These are phyloP conservation scores for Scrobipalpa atriplicella DNA, from an alignment of 2,888 invertebrate species.

Conservation along the genomic window DNA sequence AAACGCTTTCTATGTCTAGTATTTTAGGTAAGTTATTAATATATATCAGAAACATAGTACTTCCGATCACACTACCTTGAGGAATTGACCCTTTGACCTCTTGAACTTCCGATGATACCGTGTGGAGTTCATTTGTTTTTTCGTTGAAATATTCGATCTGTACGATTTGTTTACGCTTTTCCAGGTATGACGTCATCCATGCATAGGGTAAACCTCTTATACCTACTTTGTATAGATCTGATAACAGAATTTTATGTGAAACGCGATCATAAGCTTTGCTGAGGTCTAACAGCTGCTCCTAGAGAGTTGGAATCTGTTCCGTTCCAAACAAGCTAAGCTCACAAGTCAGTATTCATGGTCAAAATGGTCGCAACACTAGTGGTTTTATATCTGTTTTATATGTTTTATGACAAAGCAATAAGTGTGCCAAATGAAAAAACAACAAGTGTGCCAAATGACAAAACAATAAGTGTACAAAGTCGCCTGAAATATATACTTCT, in stretches of 20 bases:
- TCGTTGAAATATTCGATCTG: slow-evolving; percentile 23
- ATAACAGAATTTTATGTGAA: slow-evolving; percentile 26
- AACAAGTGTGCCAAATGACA: background rate
- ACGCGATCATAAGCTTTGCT: slow-evolving; percentile 34
- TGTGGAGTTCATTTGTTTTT: slow-evolving; percentile 21
- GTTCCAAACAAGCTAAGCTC: too few relatives aligned
- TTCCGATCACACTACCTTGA: slow-evolving; percentile 5
- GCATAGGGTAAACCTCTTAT: slow-evolving; percentile 30
- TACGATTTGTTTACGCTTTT: slow-evolving; percentile 21
- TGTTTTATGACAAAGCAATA: too few relatives aligned
- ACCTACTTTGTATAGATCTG: slow-evolving; percentile 30
- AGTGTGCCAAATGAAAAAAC: background rate
- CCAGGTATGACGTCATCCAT: slow-evolving; percentile 32
- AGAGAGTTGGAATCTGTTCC: too few relatives aligned
- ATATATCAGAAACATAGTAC: slow-evolving; percentile 12
- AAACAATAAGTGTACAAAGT: background rate
- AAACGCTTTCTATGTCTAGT: background rate
- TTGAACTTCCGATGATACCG: slow-evolving; percentile 8
- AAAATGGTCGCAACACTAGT: too few relatives aligned
- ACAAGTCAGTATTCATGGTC: too few relatives aligned
- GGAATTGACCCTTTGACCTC: background rate
- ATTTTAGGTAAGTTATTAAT: slow-evolving; percentile 7
- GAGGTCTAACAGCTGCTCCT: too few relatives aligned
- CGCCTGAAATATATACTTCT: slow-evolving; percentile 2
- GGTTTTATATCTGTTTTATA: too few relatives aligned